Percentiles rank a stretch among this genome's conserved stretches.
Conservation (phyloP, 2,113 vertebrate species). For the Falcunculus frontatus region DNA sequence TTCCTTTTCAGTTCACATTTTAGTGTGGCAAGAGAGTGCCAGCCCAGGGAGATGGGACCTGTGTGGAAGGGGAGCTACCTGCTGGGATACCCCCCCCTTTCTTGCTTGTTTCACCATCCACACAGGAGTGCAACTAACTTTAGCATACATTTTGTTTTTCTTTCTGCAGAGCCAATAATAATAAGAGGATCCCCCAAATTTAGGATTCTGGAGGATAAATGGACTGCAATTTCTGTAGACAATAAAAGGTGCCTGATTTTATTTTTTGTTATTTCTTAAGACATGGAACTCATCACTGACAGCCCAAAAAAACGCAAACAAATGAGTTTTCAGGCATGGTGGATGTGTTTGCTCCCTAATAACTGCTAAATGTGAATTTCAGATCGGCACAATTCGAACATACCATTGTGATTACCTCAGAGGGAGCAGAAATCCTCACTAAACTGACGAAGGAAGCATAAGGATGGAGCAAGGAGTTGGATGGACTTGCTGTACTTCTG, state of each 20-base stretch:
- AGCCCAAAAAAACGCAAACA: not conserved
- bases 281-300: not conserved
- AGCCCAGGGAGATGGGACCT: not conserved
- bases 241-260: constrained; percentile 81
- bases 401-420: constrained; percentile 84
- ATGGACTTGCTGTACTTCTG: not conserved
- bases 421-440: constrained; percentile 88
- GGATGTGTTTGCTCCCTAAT: not conserved
- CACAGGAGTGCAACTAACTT: not conserved
- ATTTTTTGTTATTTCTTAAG: not conserved
- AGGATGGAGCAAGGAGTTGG: not conserved
- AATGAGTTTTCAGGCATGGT: not conserved
- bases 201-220: constrained; percentile 85
- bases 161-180: constrained; percentile 87
- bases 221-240: constrained; percentile 89
- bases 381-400: constrained; percentile 93
- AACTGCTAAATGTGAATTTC: constrained; percentile 70
- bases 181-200: constrained; percentile 88
- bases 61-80: not conserved
- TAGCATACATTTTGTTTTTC: constrained; percentile 23
- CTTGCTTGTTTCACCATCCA: not conserved
- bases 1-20: constrained; percentile 42
- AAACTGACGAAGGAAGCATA: constrained; percentile 78
- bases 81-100: not conserved
- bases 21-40: not conserved